Base-by-base conservation (phyloP, 1,140 invertebrate species). In the Homalodisca vitripennis region DNA sequence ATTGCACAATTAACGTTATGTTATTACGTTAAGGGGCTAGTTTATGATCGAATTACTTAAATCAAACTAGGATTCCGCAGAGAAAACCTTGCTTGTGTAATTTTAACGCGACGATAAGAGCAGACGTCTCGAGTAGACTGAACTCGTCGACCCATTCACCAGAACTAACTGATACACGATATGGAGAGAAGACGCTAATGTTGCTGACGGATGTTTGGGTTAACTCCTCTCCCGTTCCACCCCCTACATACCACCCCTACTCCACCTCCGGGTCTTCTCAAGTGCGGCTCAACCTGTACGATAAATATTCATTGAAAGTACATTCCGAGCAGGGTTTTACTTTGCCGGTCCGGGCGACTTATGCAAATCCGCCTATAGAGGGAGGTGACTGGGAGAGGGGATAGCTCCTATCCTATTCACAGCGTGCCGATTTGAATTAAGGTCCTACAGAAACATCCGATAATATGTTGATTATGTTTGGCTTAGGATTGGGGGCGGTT, bases 301-400 rank as follows among this genome's bases (percentile, higher is more conserved):
- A 51, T 51, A 51, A 51, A 51, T 51, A 51, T 51, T 51, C 48
- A 51, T 51, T 51, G 48, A 51, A 51, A 51, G 48, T 22, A 51
- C 48, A 51, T 51, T 51, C 48, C 48, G 48, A 22, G 48, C 48
- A 14, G 48, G 48, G 14, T 51, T 51, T 51, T 51, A 51, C 48
- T 51, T 51, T 51, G 48, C 48, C 48, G 48, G 48, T 51, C 48
- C 22, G 14, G n/a, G 48, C 17, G 48, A 51, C 48, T 51, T 51
- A 51, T 51, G 48, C 48, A 51, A 51, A 51, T 51, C 48, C n/a
- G n/a, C 48, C 34, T 17, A 41, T 41, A 41, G 34, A 14, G 48
- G 17, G 3, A 22, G 17, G 48, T 3, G 48, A 41, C 14, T 14
- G 3, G 48, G 48, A 22, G n/a, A 22, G 48, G 3, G 3, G 48